A percentile compares a stretch with the other conserved stretches of the same genome.
phyloP scores from a whole-genome alignment of 37 sponge, comb jelly and placozoan species.

The Amphimedon queenslandica region DNA sequence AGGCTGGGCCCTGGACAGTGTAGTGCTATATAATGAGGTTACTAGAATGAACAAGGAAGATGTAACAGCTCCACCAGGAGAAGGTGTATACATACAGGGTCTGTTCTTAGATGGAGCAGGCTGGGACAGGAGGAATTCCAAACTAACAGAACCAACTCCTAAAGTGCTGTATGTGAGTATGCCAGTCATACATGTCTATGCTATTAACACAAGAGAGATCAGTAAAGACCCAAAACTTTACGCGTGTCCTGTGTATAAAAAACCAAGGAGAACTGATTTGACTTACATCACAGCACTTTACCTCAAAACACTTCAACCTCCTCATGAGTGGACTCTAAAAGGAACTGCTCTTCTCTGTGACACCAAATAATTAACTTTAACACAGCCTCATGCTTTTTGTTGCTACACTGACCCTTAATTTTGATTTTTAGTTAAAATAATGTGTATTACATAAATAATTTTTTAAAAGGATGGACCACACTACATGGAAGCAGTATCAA shows the following conservation, averaged over 20 bases:
- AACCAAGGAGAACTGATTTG: constrained; percentile 94
- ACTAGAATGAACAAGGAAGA: constrained; percentile 91
- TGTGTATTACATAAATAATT: no score
- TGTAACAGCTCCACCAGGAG: constrained; percentile 76
- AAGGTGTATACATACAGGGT: constrained; percentile 97
- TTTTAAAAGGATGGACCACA: no score
- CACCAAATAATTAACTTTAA: constrained; percentile 91
- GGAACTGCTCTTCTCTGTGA: constrained; percentile 98
- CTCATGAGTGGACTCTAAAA: constrained; percentile 94
- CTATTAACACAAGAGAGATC: constrained; percentile 66
- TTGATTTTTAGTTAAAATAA: no score
- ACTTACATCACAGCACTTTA: constrained; percentile 88
- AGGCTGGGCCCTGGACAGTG: constrained; percentile 99
- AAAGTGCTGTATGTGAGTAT: constrained; percentile 89
- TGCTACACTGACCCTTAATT: no score
- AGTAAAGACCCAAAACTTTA: constrained; percentile 84
- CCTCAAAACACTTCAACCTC: constrained; percentile 68
- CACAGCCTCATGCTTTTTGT: no score
- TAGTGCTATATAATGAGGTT: constrained; percentile 93
- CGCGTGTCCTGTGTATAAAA: constrained; percentile 98
- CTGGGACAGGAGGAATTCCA: constrained; percentile 87
- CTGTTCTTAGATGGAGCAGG: constrained; percentile 97
- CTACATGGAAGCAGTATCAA: no score
- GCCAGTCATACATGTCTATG: constrained; percentile 93
- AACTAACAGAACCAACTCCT: constrained; percentile 80